Conservation (phyloP, 2,888 invertebrate species). For the Endomychus coccineus region DNA sequence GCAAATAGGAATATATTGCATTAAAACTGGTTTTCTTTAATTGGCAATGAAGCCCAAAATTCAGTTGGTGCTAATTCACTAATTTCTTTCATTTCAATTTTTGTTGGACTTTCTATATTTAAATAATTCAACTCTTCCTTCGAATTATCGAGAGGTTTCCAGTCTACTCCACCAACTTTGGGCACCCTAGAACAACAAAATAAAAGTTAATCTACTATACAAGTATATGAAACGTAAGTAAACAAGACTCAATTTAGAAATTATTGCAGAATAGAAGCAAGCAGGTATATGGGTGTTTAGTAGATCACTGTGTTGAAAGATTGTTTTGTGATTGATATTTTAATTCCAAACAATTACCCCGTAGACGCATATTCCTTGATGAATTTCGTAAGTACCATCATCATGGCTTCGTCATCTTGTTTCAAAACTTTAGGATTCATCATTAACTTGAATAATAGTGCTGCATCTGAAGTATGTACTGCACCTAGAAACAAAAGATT, state of each 20-base stretch:
- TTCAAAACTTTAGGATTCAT: conserved; percentile 17
- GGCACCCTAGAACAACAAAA: conserved; percentile 24
- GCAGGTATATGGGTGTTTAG: too few relatives aligned
- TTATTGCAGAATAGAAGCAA: too few relatives aligned
- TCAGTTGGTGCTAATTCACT: conserved; percentile 19
- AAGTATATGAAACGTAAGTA: too few relatives aligned
- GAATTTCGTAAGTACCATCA: conserved; percentile 27
- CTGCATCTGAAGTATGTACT: conserved; percentile 27
- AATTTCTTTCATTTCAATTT: conserved; percentile 23
- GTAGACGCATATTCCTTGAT: conserved; percentile 26
- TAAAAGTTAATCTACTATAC: background rate
- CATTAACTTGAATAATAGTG: conserved; percentile 22
- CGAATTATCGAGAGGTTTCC: conserved; percentile 21
- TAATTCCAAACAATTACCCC: conserved; percentile 20
- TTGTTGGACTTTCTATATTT: conserved; percentile 20
- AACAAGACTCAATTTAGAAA: too few relatives aligned
- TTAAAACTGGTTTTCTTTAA: conserved; percentile 26
- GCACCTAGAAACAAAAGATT: conserved; percentile 23
- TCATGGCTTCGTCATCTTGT: conserved; percentile 27
- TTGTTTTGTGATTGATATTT: background rate
- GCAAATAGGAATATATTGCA: too few relatives aligned
- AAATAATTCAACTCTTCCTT: conserved; percentile 21
- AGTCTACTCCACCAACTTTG: conserved; percentile 19
- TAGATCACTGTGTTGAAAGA: too few relatives aligned
- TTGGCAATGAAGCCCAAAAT: conserved; percentile 26